Conservation (phyloP, 1,140 invertebrate species). For the Megalopta genalis region DNA sequence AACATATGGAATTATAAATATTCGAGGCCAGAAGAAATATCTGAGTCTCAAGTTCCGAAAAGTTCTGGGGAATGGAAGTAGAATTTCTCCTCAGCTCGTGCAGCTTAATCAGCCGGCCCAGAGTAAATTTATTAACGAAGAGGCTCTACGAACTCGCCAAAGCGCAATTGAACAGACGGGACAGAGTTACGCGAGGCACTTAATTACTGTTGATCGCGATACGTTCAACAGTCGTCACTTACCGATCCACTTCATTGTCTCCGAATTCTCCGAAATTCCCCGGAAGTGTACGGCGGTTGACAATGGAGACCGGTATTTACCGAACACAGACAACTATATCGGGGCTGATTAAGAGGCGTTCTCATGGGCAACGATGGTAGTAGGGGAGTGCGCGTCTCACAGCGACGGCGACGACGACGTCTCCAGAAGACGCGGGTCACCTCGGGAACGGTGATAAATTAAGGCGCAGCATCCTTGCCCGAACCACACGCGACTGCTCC, state of each 20-base stretch:
- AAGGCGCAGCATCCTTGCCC: slow-evolving; percentile 58
- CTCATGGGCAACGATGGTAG: slow-evolving; percentile 32
- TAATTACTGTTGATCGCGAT: slow-evolving; percentile 16
- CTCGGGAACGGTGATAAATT: slow-evolving; percentile 69
- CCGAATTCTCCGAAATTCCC: not conserved
- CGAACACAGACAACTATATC: slow-evolving; percentile 52
- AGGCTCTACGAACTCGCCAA: no score
- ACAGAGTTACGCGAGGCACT: slow-evolving; percentile 11
- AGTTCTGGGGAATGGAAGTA: no score
- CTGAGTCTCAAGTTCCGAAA: no score
- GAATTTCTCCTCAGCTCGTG: no score
- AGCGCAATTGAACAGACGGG: no score
- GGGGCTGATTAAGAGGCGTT: slow-evolving; percentile 61
- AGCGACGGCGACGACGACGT: slow-evolving; percentile 30
- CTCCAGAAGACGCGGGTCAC: slow-evolving; percentile 61
- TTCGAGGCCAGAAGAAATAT: no score
- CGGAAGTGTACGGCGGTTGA: slow-evolving; percentile 33
- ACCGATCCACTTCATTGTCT: slow-evolving; percentile 25
- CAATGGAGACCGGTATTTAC: slow-evolving; percentile 54
- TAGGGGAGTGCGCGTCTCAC: slow-evolving; percentile 36
- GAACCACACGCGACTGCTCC: slow-evolving; percentile 45
- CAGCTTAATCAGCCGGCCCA: no score
- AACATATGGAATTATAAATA: no score
- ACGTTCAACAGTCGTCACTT: not conserved
- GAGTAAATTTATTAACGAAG: no score